Conservation (phyloP, 1,140 invertebrate genomes). For the Sinella curviseta region DNA sequence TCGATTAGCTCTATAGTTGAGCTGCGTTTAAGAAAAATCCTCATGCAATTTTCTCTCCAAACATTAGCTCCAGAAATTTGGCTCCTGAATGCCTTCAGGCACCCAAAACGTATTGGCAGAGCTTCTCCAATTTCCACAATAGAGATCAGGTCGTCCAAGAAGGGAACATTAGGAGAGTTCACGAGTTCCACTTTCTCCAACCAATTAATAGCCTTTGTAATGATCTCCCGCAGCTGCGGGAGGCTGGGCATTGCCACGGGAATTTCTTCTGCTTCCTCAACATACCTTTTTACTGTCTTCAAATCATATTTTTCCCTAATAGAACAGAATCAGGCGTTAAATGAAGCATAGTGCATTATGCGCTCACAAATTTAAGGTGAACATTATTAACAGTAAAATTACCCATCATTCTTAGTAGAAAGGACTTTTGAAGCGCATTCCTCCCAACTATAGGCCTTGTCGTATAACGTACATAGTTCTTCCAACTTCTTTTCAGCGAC, state of each 20-base stretch:
- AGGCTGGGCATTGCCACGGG: slow-evolving; percentile 79
- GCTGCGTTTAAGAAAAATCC: slow-evolving; percentile 84
- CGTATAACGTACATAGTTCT: slow-evolving; percentile 70
- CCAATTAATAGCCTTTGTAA: slow-evolving; percentile 83
- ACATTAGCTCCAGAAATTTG: slow-evolving; percentile 74
- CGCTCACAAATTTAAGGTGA: slow-evolving; percentile 2
- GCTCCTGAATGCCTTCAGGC: slow-evolving; percentile 72
- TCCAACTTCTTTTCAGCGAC: slow-evolving; percentile 71
- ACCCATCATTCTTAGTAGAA: too few species aligned
- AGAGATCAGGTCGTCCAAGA: slow-evolving; percentile 79
- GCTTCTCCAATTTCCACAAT: slow-evolving; percentile 73
- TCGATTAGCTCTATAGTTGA: slow-evolving; percentile 74
- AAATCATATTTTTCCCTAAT: slow-evolving; percentile 58
- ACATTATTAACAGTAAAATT: background rate
- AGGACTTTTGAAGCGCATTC: slow-evolving; percentile 73
- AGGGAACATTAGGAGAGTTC: slow-evolving; percentile 71
- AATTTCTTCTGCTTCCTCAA: slow-evolving; percentile 73
- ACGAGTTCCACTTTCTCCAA: slow-evolving; percentile 61
- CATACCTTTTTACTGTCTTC: slow-evolving; percentile 70
- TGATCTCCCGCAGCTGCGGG: slow-evolving; percentile 69
- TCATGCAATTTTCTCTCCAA: slow-evolving; percentile 82
- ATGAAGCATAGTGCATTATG: background rate
- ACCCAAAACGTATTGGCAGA: slow-evolving; percentile 76
- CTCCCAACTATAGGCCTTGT: slow-evolving; percentile 82
- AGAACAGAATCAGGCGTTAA: background rate